Evolutionary conservation across 2,113 vertebrate species (phyloP), one percentile per base, ranked within the genome.

Genomic region (Gallinago jamesoni): DNA sequence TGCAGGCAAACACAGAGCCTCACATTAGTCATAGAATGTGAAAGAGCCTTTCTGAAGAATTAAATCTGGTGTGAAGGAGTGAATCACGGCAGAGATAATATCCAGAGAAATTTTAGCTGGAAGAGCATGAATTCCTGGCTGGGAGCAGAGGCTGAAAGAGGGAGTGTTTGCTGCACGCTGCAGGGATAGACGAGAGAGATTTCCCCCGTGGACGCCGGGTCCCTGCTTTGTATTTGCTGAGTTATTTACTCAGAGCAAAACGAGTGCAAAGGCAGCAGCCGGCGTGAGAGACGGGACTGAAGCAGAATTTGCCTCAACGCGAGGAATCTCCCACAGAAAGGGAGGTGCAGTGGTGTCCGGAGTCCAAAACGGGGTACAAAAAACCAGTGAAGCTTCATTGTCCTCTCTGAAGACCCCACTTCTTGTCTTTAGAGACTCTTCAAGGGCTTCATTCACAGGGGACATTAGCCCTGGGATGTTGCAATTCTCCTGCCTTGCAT

Each of bases 111-210:
- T 87, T 64, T 39, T 27, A 56, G 59, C 76, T 74, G 75, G n/a
- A 77, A 48, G 37, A 86, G 59, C 27, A 12, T 31, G 21, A 68
- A 10, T 68, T 33, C 14, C 7, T 30, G 69, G n/a, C 89, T 73
- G 37, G 7, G 68, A 73, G 62, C 60, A 24, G 31, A 69, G 72
- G 56, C 75, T 8, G 57, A 10, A 27, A 39, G 64, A 23, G 55
- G 57, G 9, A 12, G 14, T 0, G 1, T 27, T 27, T 45, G 50
- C 83, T 60, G 21, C 4, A 5, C 2, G 0, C 10, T 19, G n/a
- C 56, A 76, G 68, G 85, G 37, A 18, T 73, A 17, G 3, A 11
- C 6, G 7, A 73, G 67, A 30, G 57, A 28, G 27, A 4, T 14
- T 50, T 27, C 63, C 35, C 35, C 24, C 4, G 16, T 23, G 35